Conservation (phyloP, 2,797 vertebrate species). For the Dryobates pubescens region DNA sequence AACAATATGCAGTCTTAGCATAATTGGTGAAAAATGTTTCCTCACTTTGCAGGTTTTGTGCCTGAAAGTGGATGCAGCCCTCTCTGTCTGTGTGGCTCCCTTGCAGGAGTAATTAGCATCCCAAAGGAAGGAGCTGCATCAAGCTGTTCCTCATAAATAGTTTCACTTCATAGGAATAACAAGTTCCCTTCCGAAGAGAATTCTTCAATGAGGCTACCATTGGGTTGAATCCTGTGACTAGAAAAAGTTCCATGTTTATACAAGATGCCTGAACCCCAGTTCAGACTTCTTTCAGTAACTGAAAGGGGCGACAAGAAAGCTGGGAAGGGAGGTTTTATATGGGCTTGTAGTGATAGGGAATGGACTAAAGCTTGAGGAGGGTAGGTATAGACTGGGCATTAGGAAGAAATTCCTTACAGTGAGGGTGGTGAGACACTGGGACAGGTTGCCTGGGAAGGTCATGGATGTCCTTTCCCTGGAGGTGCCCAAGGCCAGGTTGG, state of each 20-base stretch:
- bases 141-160: constrained; percentile 35
- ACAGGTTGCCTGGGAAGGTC: too few species aligned
- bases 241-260: constrained; percentile 30
- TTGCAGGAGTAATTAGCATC: constrained; percentile 46
- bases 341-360: too few species aligned
- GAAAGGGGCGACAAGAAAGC: too few species aligned
- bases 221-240: constrained; percentile 7
- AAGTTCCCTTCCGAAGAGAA: constrained; percentile 11
- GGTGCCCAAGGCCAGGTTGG: too few species aligned
- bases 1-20: not conserved
- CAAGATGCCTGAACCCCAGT: not conserved
- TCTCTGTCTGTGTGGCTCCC: constrained; percentile 15
- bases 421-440: too few species aligned
- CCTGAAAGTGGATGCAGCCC: not conserved
- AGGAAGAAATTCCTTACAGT: too few species aligned
- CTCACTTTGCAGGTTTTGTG: not conserved
- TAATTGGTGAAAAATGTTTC: not conserved
- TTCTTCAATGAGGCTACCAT: constrained; percentile 36
- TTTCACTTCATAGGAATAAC: constrained; percentile 38
- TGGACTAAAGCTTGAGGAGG: too few species aligned
- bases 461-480: too few species aligned
- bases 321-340: too few species aligned
- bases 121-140: constrained; percentile 33
- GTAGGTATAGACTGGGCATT: too few species aligned
- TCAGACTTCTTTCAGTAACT: not conserved